A percentile compares a stretch with the other conserved stretches of the same genome.
phyloP scores from a whole-genome alignment of 2,797 vertebrate species.

The Leuciscus waleckii region DNA sequence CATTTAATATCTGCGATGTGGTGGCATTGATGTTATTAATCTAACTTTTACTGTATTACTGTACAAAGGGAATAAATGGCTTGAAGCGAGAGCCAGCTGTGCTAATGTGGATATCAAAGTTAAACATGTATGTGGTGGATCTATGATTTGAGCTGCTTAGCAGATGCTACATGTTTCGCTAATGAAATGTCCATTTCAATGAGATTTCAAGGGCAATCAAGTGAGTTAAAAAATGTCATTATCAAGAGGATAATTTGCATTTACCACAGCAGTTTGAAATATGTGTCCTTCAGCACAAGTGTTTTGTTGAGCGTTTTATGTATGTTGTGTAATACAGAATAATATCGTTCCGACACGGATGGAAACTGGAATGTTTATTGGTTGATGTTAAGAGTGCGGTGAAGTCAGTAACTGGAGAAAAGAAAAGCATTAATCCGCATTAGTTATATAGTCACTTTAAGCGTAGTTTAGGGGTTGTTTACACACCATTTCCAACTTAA shows the following conservation, averaged over 20 bases:
- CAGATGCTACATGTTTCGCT: conserved; percentile 16
- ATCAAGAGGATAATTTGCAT: background rate
- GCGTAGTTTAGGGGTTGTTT: background rate
- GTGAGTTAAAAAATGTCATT: conserved; percentile 12
- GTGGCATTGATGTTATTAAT: conserved; percentile 79
- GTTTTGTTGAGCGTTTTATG: background rate
- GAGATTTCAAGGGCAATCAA: conserved; percentile 20
- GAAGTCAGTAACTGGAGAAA: background rate
- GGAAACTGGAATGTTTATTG: background rate
- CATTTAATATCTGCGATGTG: conserved; percentile 80
- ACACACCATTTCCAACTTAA: background rate
- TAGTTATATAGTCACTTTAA: background rate
- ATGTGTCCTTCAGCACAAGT: conserved; percentile 2
- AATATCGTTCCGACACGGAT: background rate
- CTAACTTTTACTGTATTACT: conserved; percentile 67
- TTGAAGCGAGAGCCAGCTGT: background rate
- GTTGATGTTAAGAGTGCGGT: background rate
- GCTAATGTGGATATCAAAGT: background rate
- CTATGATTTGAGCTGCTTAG: background rate
- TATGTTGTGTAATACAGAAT: background rate
- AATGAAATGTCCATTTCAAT: conserved; percentile 37
- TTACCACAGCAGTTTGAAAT: background rate
- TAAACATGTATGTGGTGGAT: background rate
- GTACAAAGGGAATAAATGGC: conserved; percentile 63
- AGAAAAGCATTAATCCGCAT: background rate